Evolutionary conservation across 2,888 invertebrate genomes (phyloP).

Genomic region (Rhingia rostrata): DNA sequence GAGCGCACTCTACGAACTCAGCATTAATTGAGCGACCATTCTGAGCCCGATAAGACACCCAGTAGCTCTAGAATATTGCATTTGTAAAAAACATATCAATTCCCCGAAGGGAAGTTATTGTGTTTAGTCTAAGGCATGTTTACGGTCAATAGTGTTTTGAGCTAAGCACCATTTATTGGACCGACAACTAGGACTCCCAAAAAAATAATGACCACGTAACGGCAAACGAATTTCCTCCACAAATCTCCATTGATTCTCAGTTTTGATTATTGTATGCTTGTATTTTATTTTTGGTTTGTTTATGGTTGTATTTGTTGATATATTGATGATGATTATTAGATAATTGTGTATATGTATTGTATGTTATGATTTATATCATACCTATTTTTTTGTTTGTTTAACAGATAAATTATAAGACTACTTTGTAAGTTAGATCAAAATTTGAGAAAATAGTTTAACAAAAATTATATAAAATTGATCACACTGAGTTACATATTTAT

Average conservation of each 20-base stretch:
- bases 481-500: constrained; percentile 8
- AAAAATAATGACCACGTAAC: too few species aligned
- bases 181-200: too few species aligned
- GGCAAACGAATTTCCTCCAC: background rate
- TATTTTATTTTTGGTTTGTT: constrained; percentile 64
- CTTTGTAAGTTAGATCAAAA: background rate
- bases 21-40: too few species aligned
- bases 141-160: too few species aligned
- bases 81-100: too few species aligned
- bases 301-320: constrained; percentile 74
- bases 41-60: too few species aligned
- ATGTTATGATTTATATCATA: constrained; percentile 27
- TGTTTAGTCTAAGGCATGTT: too few species aligned
- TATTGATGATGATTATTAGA: constrained; percentile 76
- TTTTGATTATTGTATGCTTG: constrained; percentile 48
- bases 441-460: constrained; percentile 3
- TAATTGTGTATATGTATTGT: constrained; percentile 57
- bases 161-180: too few species aligned
- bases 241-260: constrained; percentile 45
- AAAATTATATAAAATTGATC: constrained; percentile 1
- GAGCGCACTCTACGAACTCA: too few species aligned
- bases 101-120: too few species aligned
- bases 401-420: constrained; percentile 1
- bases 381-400: constrained; percentile 30
- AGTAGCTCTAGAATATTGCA: too few species aligned